Base-by-base conservation (phyloP, 30 jellyfish, hydroid and myxozoan species). In the Aurelia sp. region DNA sequence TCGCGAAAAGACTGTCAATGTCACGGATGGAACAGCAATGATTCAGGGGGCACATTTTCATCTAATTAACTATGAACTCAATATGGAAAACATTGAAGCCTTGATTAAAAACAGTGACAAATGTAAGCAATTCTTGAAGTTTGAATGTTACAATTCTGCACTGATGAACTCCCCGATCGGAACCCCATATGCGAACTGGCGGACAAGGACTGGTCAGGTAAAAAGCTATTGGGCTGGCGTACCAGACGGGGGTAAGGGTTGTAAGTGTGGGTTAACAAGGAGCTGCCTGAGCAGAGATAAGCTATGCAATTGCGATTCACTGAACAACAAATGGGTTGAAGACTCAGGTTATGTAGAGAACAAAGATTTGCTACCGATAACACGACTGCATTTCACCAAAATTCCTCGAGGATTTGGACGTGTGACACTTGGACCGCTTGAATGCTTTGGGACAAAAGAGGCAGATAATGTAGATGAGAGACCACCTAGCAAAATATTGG, bases 151-250 rank as follows among this genome's bases (percentile, higher is more conserved):
- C 85, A 88, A 88, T 67, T 86, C 94, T 10, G 88, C 89, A 27
- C 68, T 88, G 67, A 62, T 84, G 71, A 93, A 93, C 57, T 82
- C 96, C 11, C 98, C 98, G 20, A 13, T 18, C 4, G 98, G 97
- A 9, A 96, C 96, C 13, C 96, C 97, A 2, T 87, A 93, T 70
- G 97, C 91, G 4, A 87, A 47, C 59, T 93, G 98, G 98, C 74
- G 69, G 59, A 58, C 97, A 47, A 72, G 96, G 33, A 76, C 65
- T 21, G 96, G 96, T 3, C 88, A 76, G 2, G 73, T 76, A 21
- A 82, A 84, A 44, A 77, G 90, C 82, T 74, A 93, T 74, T 93
- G 98, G 98, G 98, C 96, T 58, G 98, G 97, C 52, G 98, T 93
- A 12, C 93, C 92, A 2, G 85, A 81, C 70, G 89, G 89, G 44